phyloP scores from a whole-genome alignment of 2,888 invertebrate genomes.

The Busseola fusca region DNA sequence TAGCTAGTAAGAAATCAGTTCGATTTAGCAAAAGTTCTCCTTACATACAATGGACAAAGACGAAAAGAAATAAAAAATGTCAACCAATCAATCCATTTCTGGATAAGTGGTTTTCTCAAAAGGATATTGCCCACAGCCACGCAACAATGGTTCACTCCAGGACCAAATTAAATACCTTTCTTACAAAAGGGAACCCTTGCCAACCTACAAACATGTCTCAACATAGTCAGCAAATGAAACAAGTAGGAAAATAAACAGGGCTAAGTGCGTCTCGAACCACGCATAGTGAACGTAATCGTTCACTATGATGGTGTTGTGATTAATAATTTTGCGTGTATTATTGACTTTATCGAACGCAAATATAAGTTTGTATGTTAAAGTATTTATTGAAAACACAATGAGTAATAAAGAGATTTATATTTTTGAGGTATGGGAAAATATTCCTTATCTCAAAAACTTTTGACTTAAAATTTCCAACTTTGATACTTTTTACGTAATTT shows the following conservation, averaged over 20 bases:
- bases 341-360: neutral
- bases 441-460: neutral
- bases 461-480: neutral
- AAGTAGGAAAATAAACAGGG: neutral
- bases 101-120: conserved; percentile 23
- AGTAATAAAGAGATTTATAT: no score
- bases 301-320: no score
- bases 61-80: neutral
- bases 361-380: neutral
- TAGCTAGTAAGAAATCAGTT: neutral
- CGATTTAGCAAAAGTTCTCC: neutral
- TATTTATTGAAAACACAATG: neutral
- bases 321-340: neutral
- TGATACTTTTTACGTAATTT: neutral
- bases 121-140: conserved; percentile 13
- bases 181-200: neutral
- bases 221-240: conserved; percentile 11
- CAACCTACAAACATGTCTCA: neutral
- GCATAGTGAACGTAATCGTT: neutral
- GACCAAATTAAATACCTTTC: conserved; percentile 33
- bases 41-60: neutral
- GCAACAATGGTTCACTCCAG: conserved; percentile 23
- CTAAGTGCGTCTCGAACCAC: neutral
- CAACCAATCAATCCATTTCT: conserved; percentile 14
- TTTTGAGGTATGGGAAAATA: neutral